Conservation (phyloP, 2,888 invertebrate genomes). For the Scaptomyza flava region DNA sequence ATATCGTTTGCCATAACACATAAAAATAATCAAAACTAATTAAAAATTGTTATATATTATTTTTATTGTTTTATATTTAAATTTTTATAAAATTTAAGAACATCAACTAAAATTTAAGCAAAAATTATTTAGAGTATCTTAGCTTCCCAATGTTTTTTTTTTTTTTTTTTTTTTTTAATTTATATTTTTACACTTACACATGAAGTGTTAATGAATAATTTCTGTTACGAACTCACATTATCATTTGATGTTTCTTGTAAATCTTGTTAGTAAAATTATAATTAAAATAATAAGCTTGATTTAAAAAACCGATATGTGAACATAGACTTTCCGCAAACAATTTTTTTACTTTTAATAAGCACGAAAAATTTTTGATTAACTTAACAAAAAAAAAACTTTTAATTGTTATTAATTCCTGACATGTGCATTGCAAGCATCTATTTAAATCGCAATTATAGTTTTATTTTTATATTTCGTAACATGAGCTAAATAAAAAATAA, state of each 20-base stretch:
- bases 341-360: too few species aligned
- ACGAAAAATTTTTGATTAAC: too few species aligned
- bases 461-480: neutral
- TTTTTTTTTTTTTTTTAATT: neutral
- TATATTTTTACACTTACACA: neutral
- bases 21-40: too few species aligned
- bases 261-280: neutral
- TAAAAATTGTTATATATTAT: too few species aligned
- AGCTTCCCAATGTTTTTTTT: too few species aligned
- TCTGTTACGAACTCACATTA: neutral
- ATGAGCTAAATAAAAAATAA: constrained; percentile 6
- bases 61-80: too few species aligned
- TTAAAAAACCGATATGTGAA: too few species aligned
- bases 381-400: neutral
- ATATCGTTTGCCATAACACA: too few species aligned
- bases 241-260: neutral
- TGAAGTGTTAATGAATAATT: neutral
- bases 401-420: neutral
- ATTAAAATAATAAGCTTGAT: neutral
- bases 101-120: too few species aligned
- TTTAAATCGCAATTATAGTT: constrained; percentile 18
- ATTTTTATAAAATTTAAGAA: too few species aligned
- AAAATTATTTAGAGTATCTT: too few species aligned
- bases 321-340: too few species aligned
- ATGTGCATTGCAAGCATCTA: constrained; percentile 29